Evolutionary conservation across 2,113 vertebrate genomes (phyloP).

Genomic region (Charadrius vociferus): DNA sequence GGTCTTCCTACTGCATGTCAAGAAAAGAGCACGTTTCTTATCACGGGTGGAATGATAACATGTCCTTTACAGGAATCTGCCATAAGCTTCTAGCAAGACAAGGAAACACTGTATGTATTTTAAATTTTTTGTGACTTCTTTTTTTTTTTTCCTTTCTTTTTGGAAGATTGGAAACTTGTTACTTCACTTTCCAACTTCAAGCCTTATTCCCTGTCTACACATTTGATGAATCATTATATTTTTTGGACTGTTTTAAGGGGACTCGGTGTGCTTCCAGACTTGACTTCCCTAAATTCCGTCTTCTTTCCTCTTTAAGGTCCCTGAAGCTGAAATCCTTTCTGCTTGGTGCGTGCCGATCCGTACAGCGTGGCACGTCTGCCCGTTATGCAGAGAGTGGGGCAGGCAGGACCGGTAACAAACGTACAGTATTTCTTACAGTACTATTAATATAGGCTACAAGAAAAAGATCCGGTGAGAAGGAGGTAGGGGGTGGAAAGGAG

Average conservation of each 20-base stretch:
- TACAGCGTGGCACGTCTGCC: not conserved
- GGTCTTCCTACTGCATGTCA: not conserved
- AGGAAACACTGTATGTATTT: not conserved
- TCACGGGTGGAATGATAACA: not conserved
- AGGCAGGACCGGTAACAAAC: not conserved
- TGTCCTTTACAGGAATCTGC: not conserved
- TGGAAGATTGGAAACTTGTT: not conserved
- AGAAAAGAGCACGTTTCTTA: not conserved
- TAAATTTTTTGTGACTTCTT: not conserved
- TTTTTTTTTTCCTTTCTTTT: not conserved
- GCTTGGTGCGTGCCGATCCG: not conserved
- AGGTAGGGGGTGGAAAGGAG: not conserved
- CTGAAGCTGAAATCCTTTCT: not conserved
- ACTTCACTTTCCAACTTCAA: not conserved
- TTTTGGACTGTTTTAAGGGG: not conserved
- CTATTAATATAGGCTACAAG: not conserved
- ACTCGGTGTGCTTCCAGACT: not conserved
- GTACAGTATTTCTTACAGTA: not conserved
- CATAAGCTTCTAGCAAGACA: not conserved
- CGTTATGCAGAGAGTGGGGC: not conserved
- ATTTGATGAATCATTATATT: not conserved
- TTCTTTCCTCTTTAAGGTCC: not conserved
- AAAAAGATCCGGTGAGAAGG: not conserved
- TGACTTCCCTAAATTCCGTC: not conserved
- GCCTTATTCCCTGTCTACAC: not conserved